These are phyloP conservation scores for Adrianichthys oophorus DNA, from an alignment of 2,797 vertebrate species.

Conservation along the genomic window DNA sequence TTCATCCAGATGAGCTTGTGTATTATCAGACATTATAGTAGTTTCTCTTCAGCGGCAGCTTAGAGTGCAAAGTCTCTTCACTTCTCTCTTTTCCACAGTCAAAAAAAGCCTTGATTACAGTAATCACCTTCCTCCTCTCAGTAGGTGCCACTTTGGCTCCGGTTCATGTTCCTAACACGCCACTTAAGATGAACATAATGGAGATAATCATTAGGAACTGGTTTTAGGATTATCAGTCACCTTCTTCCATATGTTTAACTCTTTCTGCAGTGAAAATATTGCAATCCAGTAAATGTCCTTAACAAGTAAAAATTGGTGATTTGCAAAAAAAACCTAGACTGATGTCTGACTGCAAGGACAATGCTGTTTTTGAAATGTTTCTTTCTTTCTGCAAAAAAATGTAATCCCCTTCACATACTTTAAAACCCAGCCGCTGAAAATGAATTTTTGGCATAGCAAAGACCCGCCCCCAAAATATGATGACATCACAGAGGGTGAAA, in stretches of 20 bases:
- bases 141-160: conserved; percentile 49
- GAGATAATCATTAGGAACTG: conserved; percentile 60
- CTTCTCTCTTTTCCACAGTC: conserved; percentile 10
- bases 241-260: not conserved
- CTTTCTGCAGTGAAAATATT: not conserved
- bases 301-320: not conserved
- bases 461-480: too few relatives aligned
- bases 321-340: not conserved
- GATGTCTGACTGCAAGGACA: too few relatives aligned
- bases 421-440: too few relatives aligned
- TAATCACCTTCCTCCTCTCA: conserved; percentile 65
- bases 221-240: conserved; percentile 16
- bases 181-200: conserved; percentile 60
- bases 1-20: conserved; percentile 1
- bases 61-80: conserved; percentile 11
- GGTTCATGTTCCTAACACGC: conserved; percentile 55
- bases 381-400: too few relatives aligned
- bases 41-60: not conserved
- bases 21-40: conserved; percentile 12
- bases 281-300: not conserved
- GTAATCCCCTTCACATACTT: too few relatives aligned
- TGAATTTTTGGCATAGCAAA: too few relatives aligned
- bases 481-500: too few relatives aligned
- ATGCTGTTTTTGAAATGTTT: too few relatives aligned
- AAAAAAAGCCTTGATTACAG: conserved; percentile 62